Evolutionary conservation across 2,113 vertebrate species (phyloP), one percentile per base, ranked within the genome.

Genomic region (Ciconia boyciana): DNA sequence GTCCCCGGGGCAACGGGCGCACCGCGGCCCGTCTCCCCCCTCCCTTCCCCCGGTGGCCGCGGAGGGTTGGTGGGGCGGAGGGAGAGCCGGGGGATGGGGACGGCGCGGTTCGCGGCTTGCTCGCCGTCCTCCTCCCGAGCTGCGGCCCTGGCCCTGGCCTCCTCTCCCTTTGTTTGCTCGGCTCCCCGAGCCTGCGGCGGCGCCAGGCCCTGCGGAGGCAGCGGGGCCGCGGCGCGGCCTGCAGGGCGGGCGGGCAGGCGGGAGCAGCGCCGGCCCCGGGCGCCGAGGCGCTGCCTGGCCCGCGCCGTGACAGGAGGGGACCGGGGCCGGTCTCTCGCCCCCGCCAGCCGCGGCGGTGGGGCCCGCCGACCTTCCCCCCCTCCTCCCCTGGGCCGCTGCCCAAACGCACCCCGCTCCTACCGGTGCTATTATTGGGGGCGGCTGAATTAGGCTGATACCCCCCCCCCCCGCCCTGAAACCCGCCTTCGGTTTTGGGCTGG

Each of bases 141-240:
- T 58, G 91, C 86, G 81, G 83, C 66, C 75, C 65, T 16, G 64
- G 74, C 85, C 60, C 85, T 34, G 61, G 92, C 89, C 81, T 92
- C 28, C 58, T 55, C 83, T 82, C 79, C 65, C 95, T 96, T 96
- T 96, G 95, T 96, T 91, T 49, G 87, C 65, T 32, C 39, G 64
- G 58, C 78, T 87, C 54, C 54, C 58, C 74, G 58, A 87, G 75
- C 74, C 79, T 34, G 87, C 78, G 80, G 83, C 87, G 66, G 71
- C 83, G 81, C 72, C 91, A 89, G 92, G 94, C 90, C 94, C 84
- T 31, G 85, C 52, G 43, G 77, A 91, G 83, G 54, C 57, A 74
- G 31, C 74, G 87, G 83, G 83, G 58, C 81, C 70, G 89, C 80
- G 28, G 60, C 36, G 93, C 82, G 94, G 96, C 96, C 96, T 95